Conservation (phyloP, 2,888 invertebrate genomes). For the Lasius platythorax region DNA sequence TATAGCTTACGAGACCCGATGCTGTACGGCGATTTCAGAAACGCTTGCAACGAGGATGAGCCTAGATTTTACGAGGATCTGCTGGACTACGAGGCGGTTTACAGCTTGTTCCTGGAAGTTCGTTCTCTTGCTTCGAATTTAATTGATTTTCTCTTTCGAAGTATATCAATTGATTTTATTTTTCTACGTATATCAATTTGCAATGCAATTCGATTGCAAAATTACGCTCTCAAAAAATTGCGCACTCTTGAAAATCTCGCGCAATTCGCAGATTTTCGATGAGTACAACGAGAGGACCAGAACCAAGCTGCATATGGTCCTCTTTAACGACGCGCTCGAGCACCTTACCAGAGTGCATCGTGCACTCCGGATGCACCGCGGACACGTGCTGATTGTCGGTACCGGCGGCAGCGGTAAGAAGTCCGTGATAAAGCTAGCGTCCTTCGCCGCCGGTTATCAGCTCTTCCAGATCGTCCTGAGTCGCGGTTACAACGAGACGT, state of each 20-base stretch:
- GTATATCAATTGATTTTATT: neutral
- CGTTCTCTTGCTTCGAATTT: conserved; percentile 45
- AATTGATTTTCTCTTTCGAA: neutral
- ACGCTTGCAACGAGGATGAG: conserved; percentile 93
- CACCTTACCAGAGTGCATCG: conserved; percentile 96
- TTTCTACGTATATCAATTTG: neutral
- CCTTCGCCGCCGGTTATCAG: conserved; percentile 94
- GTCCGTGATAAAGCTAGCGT: conserved; percentile 92
- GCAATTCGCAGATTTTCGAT: conserved; percentile 85
- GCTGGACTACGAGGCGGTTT: conserved; percentile 96
- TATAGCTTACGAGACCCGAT: conserved; percentile 93
- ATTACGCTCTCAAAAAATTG: neutral
- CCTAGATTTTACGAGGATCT: conserved; percentile 95
- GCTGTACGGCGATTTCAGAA: conserved; percentile 95
- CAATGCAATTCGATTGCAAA: neutral
- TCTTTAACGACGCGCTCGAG: conserved; percentile 97
- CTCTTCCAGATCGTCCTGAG: conserved; percentile 93
- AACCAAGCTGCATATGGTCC: conserved; percentile 91
- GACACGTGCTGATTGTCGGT: conserved; percentile 95
- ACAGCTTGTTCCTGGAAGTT: conserved; percentile 95
- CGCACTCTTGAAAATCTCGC: neutral
- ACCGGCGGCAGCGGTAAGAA: conserved; percentile 97
- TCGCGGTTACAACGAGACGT: conserved; percentile 94
- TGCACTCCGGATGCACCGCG: conserved; percentile 93
- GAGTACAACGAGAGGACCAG: conserved; percentile 93